Evolutionary conservation across 2,888 invertebrate genomes (phyloP), one percentile per base, ranked within the genome.

Genomic region (Matsumyia berberina): DNA sequence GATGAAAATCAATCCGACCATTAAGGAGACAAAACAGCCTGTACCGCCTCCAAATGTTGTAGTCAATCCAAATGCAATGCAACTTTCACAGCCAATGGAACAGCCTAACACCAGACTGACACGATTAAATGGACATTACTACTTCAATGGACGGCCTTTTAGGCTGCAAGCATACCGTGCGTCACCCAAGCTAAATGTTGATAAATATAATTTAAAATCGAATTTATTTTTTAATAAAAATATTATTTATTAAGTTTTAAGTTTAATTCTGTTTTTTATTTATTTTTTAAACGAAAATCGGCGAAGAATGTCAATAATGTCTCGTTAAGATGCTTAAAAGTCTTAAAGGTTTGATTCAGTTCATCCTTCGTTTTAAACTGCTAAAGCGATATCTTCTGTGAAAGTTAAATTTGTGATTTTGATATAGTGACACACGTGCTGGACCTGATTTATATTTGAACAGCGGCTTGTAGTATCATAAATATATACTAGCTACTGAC

Each of bases 1-100:
- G 0, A 94, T 95, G 1, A 89, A 89, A 81, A 90, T 90, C 49
- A 89, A 89, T 57, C 89, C 90, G 15, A 89, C 90, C 11, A 17
- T 88, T 4, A 87, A 87, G 39, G 88, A 88, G 3, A 33, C 62
- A 24, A 60, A 66, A 5, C 69, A 24, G 9, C 58, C 70, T 2
- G 17, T 35, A 17, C 15, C 66, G n/a, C 67, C 35, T 29, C 0
- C 39, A 44, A 77, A 39, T 66, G 78, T 79, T 64, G 53, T 17
- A 44, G 7, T 42, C 46, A 87, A 66, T 73, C 67, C 73, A 11
- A 83, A 86, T n/a, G 66, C 60, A 37, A 64, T 60, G 11, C 67
- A 35, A 9, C 31, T 49, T 35, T 64, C 70, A 15, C 57, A 49
- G n/a, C 15, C 44, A 9, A 24, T 57, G 46, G 55, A 44, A 1